A percentile compares a stretch with the other conserved stretches of the same genome.
Conservation (phyloP, 1,140 invertebrate genomes). For the Scylla paramamosain region DNA sequence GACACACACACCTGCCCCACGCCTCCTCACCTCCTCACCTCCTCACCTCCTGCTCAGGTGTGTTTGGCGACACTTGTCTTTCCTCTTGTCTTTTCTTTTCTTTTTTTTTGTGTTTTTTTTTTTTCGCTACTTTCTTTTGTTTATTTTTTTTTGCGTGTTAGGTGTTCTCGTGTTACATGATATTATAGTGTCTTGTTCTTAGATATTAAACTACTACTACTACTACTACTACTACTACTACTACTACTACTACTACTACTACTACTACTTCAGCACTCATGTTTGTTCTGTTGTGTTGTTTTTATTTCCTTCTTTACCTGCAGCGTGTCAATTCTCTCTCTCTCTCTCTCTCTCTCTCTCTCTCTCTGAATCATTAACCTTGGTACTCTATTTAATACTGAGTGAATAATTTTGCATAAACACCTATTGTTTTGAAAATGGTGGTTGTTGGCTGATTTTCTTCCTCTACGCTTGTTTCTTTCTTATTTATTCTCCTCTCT, state of each 20-base stretch:
- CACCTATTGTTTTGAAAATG: no score
- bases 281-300: no score
- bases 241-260: conserved; percentile 39
- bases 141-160: not conserved
- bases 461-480: no score
- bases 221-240: not conserved
- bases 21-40: not conserved
- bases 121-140: not conserved
- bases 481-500: not conserved
- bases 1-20: not conserved
- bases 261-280: not conserved
- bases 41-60: not conserved
- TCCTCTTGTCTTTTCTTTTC: not conserved
- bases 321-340: not conserved
- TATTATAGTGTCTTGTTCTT: not conserved
- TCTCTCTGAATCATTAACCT: not conserved
- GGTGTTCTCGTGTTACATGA: not conserved
- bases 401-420: no score
- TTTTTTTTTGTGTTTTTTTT: not conserved
- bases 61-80: no score
- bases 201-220: not conserved
- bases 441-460: no score
- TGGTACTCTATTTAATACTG: not conserved
- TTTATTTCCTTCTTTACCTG: not conserved
- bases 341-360: not conserved